Conservation (phyloP, 2,797 vertebrate species). For the Pseudopleuronectes americanus region DNA sequence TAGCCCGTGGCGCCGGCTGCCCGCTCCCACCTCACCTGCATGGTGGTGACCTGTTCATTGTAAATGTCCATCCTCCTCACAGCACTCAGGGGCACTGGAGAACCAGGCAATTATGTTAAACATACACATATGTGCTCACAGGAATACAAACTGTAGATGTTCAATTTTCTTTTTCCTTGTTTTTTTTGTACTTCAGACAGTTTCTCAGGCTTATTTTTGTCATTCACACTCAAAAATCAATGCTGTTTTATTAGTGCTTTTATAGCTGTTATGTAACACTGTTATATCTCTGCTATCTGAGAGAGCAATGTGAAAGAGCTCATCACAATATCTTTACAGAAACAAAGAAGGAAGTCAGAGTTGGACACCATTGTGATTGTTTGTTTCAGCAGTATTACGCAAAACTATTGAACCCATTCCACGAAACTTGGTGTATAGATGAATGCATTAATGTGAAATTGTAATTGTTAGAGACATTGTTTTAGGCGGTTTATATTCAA, state of each 20-base stretch:
- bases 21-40: conserved; percentile 92
- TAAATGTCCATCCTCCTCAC: conserved; percentile 90
- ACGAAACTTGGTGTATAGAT: too few relatives aligned
- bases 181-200: too few relatives aligned
- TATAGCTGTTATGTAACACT: conserved; percentile 29
- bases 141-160: background rate
- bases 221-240: conserved; percentile 13
- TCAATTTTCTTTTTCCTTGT: background rate
- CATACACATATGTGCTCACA: background rate
- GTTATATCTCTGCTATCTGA: conserved; percentile 33
- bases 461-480: conserved; percentile 18
- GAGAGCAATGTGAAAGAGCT: conserved; percentile 30
- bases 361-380: conserved; percentile 20
- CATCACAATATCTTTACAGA: conserved; percentile 39
- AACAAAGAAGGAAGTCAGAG: conserved; percentile 20
- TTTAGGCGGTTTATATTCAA: conserved; percentile 25
- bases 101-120: conserved; percentile 24
- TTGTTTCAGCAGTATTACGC: too few relatives aligned
- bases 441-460: conserved; percentile 6
- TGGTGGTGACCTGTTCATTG: conserved; percentile 89
- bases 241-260: conserved; percentile 39
- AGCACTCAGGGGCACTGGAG: conserved; percentile 88
- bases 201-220: conserved; percentile 1
- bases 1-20: conserved; percentile 90
- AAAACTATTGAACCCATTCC: too few relatives aligned